Percentiles rank a stretch among this genome's conserved stretches.
phyloP scores from a whole-genome alignment of 2,113 vertebrate species.

The Antigone vipio region DNA sequence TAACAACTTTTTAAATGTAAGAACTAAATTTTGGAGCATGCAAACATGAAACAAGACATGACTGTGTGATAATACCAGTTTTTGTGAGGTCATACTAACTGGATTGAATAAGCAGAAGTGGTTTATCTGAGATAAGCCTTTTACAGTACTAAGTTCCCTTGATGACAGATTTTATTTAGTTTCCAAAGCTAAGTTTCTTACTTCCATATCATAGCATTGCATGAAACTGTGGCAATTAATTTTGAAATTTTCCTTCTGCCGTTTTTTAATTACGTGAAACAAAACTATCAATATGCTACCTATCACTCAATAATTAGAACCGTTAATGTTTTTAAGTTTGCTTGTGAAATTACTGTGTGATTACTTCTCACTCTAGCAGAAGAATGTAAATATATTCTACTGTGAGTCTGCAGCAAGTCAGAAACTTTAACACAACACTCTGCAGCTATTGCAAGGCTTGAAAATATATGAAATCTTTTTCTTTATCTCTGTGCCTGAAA shows the following conservation, averaged over 20 bases:
- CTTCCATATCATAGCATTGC: background rate
- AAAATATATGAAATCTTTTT: background rate
- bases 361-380: background rate
- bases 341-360: slow-evolving; percentile 3
- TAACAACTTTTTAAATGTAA: background rate
- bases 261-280: background rate
- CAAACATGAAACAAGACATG: background rate
- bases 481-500: background rate
- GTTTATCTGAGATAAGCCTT: background rate
- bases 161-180: background rate
- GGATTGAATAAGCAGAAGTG: background rate
- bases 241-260: background rate
- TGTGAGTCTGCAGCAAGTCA: background rate
- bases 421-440: background rate
- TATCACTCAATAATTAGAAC: background rate
- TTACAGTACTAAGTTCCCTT: background rate
- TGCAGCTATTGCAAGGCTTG: background rate
- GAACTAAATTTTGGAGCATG: background rate
- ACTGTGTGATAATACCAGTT: background rate
- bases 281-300: background rate
- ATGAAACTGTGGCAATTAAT: background rate
- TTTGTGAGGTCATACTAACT: background rate
- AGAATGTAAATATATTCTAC: slow-evolving; percentile 1
- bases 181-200: background rate
- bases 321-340: background rate